Evolutionary conservation across 1,140 invertebrate species (phyloP).

Genomic region (Lepeophtheirus salmonis): DNA sequence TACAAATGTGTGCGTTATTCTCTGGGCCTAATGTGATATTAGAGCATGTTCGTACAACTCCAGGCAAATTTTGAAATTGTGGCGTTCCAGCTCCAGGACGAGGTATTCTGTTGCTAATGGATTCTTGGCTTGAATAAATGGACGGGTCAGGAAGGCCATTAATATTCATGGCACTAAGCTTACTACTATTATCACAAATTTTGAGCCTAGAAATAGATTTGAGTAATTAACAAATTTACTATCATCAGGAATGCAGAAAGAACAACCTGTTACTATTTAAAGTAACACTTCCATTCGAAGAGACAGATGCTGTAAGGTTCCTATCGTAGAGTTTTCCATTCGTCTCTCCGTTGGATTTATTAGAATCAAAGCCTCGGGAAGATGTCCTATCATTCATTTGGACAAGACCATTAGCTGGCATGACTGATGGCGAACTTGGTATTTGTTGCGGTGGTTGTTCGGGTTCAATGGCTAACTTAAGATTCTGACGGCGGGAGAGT

Average conservation of each 20-base stretch:
- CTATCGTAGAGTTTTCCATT: background rate
- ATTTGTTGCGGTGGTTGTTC: no score
- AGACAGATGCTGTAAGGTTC: background rate
- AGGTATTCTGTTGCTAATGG: background rate
- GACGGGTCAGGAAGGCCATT: slow-evolving; percentile 9
- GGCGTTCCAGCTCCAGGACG: slow-evolving; percentile 7
- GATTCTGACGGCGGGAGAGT: slow-evolving; percentile 1
- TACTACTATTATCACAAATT: background rate
- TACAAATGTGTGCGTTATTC: background rate
- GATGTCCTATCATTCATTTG: no score
- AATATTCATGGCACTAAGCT: slow-evolving; percentile 10
- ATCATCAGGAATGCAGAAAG: no score
- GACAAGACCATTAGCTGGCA: no score
- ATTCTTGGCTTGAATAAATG: slow-evolving; percentile 15
- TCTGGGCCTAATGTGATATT: background rate
- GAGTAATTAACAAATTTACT: no score
- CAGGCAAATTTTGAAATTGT: slow-evolving; percentile 4
- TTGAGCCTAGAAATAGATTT: no score
- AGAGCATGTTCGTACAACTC: background rate
- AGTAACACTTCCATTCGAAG: background rate
- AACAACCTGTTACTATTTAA: background rate
- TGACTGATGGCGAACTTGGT: no score
- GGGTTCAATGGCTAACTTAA: background rate
- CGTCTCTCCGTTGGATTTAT: background rate
- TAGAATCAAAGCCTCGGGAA: no score